These are phyloP conservation scores for Porphyrio hochstetteri DNA, from an alignment of 2,113 vertebrate genomes.

Conservation along the genomic window DNA sequence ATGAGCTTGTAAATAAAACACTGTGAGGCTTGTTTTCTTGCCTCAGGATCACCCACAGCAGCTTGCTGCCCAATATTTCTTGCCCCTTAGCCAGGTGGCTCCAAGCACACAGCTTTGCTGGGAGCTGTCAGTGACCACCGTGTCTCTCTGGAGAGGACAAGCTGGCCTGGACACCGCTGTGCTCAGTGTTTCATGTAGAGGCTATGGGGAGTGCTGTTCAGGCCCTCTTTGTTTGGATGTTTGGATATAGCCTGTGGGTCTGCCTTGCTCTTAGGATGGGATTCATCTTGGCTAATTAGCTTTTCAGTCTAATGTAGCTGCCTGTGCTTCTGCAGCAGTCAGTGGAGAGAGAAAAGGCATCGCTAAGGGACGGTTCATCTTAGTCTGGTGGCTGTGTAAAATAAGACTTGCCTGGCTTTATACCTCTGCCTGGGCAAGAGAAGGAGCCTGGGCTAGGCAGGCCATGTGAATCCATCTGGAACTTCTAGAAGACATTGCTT, in stretches of 20 bases:
- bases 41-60: neutral
- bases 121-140: neutral
- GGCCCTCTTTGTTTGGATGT: neutral
- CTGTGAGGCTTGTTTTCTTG: neutral
- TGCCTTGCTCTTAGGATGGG: neutral
- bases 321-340: neutral
- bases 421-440: neutral
- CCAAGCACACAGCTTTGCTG: neutral
- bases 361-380: fast-evolving
- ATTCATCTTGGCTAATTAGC: neutral
- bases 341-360: neutral
- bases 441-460: neutral
- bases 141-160: neutral
- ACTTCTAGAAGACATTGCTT: neutral
- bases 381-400: neutral
- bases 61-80: neutral
- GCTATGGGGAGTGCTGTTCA: fast-evolving
- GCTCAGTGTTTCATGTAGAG: neutral
- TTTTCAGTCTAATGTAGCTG: neutral
- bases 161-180: neutral
- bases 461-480: neutral
- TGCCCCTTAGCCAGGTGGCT: neutral
- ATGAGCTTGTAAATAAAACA: neutral
- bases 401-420: neutral
- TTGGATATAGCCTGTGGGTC: neutral